Base-by-base conservation (phyloP, 2,113 vertebrate species). In the Colossoma macropomum region DNA sequence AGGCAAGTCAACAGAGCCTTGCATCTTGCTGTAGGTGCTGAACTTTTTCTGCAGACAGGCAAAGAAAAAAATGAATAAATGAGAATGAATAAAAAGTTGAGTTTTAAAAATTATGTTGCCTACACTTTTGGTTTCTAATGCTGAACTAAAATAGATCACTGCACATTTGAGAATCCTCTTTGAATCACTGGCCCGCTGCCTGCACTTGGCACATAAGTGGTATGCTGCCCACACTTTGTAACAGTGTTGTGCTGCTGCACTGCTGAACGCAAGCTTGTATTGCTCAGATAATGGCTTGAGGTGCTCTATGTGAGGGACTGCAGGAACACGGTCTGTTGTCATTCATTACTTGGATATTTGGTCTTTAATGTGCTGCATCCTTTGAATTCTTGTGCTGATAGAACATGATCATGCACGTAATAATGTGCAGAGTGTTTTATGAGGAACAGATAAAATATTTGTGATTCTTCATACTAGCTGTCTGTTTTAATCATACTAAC, bases 1-100 rank as follows among this genome's bases (percentile, higher is more conserved):
- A 81, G 92, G 87, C 89, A 93, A 93, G 90, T 97, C 96, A 89
- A 95, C 92, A 88, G 96, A 95, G 87, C 98, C 96, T 91, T 98
- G 97, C 97, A 99, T 98, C 95, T 97, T 98, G 92, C 89, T 95
- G 95, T 96, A 97, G 87, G 92, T 94, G 89, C 92, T 93, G 91
- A 97, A 95, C 92, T 96, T 98, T 92, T 95, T 94, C 94, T 95
- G 81, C 85, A 41, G 19, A 66, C 56, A 77, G 23, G 59, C 72
- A 79, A 9, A 62, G 23, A 28, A 28, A 59, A 38, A 34, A 45
- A 45, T 1, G 41, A 11, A 28, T n/a, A 59, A 25, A 19, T 76
- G 1, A 45, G 5, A 50, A 25, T 82, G 50, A 38, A n/a, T 16
- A 48, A 68, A 16, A 48, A 4, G 23, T 66, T 6, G 25, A 21